These are phyloP conservation scores for Drosophila paucipuncta DNA, from an alignment of 2,888 invertebrate species.

Conservation along the genomic window DNA sequence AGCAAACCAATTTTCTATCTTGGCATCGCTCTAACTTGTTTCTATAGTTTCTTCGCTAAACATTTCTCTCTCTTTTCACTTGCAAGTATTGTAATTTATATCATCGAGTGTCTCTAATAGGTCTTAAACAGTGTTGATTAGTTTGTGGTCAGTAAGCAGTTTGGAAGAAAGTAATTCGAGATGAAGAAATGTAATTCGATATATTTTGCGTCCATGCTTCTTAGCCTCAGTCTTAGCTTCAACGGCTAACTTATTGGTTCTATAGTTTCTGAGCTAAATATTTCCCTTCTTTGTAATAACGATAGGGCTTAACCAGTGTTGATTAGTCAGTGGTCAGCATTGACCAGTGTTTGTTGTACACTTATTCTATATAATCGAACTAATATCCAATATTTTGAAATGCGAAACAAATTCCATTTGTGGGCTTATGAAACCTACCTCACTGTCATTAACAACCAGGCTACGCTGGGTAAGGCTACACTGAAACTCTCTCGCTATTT, in stretches of 20 bases:
- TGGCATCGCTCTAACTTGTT: neutral
- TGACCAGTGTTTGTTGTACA: neutral
- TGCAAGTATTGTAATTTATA: neutral
- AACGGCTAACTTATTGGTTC: neutral
- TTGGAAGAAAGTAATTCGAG: neutral
- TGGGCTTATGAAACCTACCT: neutral
- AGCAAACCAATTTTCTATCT: neutral
- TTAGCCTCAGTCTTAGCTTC: too few species aligned
- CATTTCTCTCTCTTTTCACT: neutral
- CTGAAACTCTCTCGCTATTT: slow-evolving; percentile 18
- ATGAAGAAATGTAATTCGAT: neutral
- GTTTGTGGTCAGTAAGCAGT: neutral
- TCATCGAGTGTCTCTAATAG: neutral
- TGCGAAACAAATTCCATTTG: neutral
- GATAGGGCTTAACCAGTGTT: neutral
- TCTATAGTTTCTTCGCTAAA: neutral
- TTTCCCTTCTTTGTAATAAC: neutral
- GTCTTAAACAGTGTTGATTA: neutral
- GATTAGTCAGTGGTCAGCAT: neutral
- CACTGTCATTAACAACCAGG: neutral
- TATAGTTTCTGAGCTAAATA: neutral
- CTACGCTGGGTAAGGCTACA: neutral
- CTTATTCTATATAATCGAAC: neutral
- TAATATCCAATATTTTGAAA: neutral
- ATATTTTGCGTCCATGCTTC: neutral